Conservation (phyloP, 92 coral and sea anemone species). For the Pocillopora grandis region DNA sequence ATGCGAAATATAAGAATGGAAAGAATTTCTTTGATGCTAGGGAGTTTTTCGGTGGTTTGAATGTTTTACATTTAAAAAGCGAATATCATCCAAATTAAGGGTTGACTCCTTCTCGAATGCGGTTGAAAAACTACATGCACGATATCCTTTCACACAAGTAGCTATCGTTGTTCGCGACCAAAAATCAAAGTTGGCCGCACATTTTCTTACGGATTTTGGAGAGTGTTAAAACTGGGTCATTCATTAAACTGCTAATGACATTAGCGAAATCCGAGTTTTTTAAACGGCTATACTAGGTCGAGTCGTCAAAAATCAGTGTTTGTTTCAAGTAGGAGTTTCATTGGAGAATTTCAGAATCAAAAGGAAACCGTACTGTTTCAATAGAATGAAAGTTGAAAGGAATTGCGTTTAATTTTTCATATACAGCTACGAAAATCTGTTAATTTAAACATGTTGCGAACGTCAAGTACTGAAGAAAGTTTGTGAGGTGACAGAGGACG, state of each 20-base stretch:
- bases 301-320: background rate
- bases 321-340: background rate
- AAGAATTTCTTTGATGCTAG: background rate
- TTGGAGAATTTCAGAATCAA: background rate
- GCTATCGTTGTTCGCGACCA: background rate
- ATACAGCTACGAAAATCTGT: too few species aligned
- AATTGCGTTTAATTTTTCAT: too few species aligned
- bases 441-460: too few species aligned
- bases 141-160: background rate
- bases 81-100: too few species aligned
- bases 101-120: too few species aligned
- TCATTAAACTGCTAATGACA: background rate
- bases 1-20: background rate
- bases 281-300: background rate
- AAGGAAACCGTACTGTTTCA: too few species aligned
- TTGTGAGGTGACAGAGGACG: background rate
- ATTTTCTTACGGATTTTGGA: too few species aligned
- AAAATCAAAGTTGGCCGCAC: background rate
- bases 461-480: background rate
- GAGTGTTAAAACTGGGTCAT: background rate
- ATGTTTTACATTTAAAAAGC: too few species aligned
- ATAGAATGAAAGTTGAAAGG: too few species aligned
- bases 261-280: background rate
- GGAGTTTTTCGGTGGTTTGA: too few species aligned
- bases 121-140: too few species aligned